Evolutionary conservation across 2,113 vertebrate genomes (phyloP), one percentile per base, ranked within the genome.

Genomic region (Colaptes auratus): DNA sequence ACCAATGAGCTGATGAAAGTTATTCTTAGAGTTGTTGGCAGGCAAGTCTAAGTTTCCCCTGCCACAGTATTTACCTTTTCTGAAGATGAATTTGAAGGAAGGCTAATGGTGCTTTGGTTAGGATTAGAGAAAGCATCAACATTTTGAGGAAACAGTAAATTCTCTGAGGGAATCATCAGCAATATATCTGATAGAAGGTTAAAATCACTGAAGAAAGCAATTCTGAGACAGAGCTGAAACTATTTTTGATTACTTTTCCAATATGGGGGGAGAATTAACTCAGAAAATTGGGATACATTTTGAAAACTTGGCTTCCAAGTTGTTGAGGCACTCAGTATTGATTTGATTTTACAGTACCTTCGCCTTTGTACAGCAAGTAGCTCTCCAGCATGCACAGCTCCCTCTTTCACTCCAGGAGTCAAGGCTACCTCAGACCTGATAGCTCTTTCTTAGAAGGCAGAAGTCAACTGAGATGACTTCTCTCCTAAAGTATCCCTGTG

Each of bases 241-340:
- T 1, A n/a, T 84, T 66, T 92, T 46, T 8, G 44, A 73, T 53
- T 28, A 1, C 28, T 42, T 87, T 94, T 74, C 59, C 46, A n/a
- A 27, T 9, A 31, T 15, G 2, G 2, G 3, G 18, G 0, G 2
- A 30, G 28, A 61, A 52, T 2, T 21, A 46, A 0, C 0, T 71
- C 16, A 59, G 25, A 77, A 83, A 78, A 65, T 44, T 44, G 14
- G 2, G 15, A 71, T 71, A 42, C 15, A 30, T 0, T 86, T 74
- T 67, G 20, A n/a, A 35, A 91, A 53, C 4, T 3, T 39, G 36
- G 30, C 16, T 65, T 25, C 21, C 5, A 10, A 24, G 30, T 64
- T 72, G 20, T 81, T 70, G 64, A 84, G 10, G 11, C 17, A 60
- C 42, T 61, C 12, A 14, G 3, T 30, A 55, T 35, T 33, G 10